Evolutionary conservation across 2,113 vertebrate genomes (phyloP), one percentile per base, ranked within the genome.

Genomic region (Pimephales promelas): DNA sequence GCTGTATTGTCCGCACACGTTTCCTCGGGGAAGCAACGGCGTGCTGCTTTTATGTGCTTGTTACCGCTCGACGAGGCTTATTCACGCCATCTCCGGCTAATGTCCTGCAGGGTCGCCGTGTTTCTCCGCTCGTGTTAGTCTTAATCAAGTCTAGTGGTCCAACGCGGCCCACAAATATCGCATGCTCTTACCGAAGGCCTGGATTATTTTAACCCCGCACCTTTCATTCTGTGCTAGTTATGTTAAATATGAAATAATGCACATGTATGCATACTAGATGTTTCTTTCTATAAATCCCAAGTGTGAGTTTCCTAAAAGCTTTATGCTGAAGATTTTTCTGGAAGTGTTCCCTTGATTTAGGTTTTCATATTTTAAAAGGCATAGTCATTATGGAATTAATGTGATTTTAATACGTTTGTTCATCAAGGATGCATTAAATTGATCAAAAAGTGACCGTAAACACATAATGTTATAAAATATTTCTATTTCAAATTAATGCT

Each of bases 81-180:
- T 79, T 79, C 43, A 66, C 59, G 59, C 14, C 57, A 5, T n/a
- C 78, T 79, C 78, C 5, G 26, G 78, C 26, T 66, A 79, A 79
- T 79, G 78, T 66, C 43, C 78, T 62, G 56, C 56, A 61, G 5
- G 76, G 36, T 3, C 34, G 4, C 5, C 14, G 36, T 20, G 56
- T 72, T 62, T 66, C 43, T 52, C 24, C 22, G 18, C 26, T 79
- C 24, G 24, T 64, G 40, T 79, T 64, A 49, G 77, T 47, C 24
- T 79, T 79, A 79, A 79, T 79, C 59, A 79, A 79, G 20, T 79
- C 40, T 62, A 79, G 59, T 49, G 43, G 24, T 77, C 22, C 31
- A 40, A 57, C 52, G 31, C 56, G 26, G 8, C 43, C 18, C 16
- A 40, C 56, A 45, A 79, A 79, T 79, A 62, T 62, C 24, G 31